phyloP scores from a whole-genome alignment of 2,113 vertebrate genomes.

The Hylia prasina region DNA sequence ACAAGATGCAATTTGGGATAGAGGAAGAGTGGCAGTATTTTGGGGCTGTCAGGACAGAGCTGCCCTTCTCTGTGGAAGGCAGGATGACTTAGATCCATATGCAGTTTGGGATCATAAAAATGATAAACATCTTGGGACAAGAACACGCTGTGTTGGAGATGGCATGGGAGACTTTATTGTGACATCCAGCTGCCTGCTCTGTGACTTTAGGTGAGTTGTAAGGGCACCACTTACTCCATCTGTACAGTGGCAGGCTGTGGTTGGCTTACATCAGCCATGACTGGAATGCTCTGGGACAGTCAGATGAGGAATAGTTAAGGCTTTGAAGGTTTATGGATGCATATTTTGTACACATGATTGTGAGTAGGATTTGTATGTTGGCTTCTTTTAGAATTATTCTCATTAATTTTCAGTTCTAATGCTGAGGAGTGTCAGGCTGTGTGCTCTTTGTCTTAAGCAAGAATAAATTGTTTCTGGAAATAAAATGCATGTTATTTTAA shows the following conservation, averaged over 20 bases:
- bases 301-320: neutral
- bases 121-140: neutral
- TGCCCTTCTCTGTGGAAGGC: neutral
- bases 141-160: accelerated
- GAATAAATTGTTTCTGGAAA: neutral
- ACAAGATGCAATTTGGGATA: neutral
- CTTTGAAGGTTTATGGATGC: neutral
- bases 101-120: neutral
- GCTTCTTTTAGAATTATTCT: neutral
- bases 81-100: neutral
- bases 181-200: neutral
- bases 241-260: neutral
- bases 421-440: neutral
- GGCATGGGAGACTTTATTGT: neutral
- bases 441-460: neutral
- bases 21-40: neutral
- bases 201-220: neutral
- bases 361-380: neutral
- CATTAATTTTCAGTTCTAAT: neutral
- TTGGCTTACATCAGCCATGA: neutral
- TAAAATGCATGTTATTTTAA: neutral
- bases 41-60: neutral
- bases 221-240: neutral
- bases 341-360: accelerated
- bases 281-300: neutral